Base-by-base conservation (phyloP, 1,140 invertebrate genomes). In the Drosophila repleta region DNA sequence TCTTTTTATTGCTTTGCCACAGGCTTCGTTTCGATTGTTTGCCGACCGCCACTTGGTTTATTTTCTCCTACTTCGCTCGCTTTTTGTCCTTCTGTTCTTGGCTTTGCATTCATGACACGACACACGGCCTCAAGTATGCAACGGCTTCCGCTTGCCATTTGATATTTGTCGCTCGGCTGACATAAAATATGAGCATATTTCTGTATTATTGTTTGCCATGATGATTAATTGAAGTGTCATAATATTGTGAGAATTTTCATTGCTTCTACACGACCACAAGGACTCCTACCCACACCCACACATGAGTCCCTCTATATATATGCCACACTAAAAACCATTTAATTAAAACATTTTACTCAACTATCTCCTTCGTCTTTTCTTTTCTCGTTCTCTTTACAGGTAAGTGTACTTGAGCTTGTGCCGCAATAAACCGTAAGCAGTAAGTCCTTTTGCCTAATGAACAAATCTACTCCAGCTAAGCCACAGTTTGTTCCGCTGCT, bases 171-270 rank as follows among this genome's bases (percentile, higher is more conserved):
- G 60, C 51, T 76, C 37, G 51, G 24, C 75, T 68, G 46, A 79
- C 73, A 83, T 82, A 74, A 74, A 72, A 78, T 75, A 72, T 82
- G 74, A 73, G 69, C 57, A 56, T 20, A 62, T 75, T 65, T 79
- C 60, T 63, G 18, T 73, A 76, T 84, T 84, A 80, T 88, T 89
- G 77, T 89, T 89, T 75, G 66, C 56, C 65, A 49, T 68, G 62
- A 90, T 90, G 87, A 90, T 90, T 90, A 87, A 90, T 90, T 87
- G 87, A 77, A 87, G 87, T 72, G 69, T 76, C 82, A 78, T 55
- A 72, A 72, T 88, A 82, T 79, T 78, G 71, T 57, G 63, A 74
- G 83, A 79, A 78, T 83, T 78, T 83, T 73, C 70, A 79, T 88
- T 83, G 60, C 71, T 66, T 29, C 41, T 43, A 7, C 17, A 51